Percentiles rank a stretch among this genome's conserved stretches.
Conservation (phyloP, 2,797 vertebrate species). For the Staurois parvus region DNA sequence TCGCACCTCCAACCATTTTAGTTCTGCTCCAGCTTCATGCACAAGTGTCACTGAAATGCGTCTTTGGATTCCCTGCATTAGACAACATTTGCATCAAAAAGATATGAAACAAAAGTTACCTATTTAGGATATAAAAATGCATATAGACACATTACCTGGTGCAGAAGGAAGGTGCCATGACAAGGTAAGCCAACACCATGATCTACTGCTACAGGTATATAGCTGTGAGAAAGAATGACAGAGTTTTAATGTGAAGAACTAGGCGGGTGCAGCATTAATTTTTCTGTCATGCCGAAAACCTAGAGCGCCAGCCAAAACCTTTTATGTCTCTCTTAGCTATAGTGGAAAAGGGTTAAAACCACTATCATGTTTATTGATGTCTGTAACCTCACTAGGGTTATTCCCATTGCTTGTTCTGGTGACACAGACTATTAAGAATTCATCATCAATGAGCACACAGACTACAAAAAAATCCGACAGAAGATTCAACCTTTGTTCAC, state of each 20-base stretch:
- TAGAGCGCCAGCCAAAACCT: too few species aligned
- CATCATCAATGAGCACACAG: too few species aligned
- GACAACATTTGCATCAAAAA: slow-evolving; percentile 17
- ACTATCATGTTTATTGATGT: too few species aligned
- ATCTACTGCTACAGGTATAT: slow-evolving; percentile 94
- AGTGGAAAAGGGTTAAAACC: too few species aligned
- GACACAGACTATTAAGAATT: too few species aligned
- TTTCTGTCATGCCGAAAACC: too few species aligned
- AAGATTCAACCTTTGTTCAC: too few species aligned
- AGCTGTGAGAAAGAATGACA: slow-evolving; percentile 76
- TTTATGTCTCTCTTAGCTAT: too few species aligned
- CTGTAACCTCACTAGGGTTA: too few species aligned
- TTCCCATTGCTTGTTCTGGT: too few species aligned
- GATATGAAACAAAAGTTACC: neutral
- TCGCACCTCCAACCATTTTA: slow-evolving; percentile 93
- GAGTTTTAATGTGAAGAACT: neutral
- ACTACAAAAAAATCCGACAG: too few species aligned
- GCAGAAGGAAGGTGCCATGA: slow-evolving; percentile 93
- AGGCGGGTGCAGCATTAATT: too few species aligned
- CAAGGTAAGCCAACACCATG: slow-evolving; percentile 96
- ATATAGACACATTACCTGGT: slow-evolving; percentile 83
- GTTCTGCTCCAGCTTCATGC: slow-evolving; percentile 90
- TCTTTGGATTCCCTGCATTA: slow-evolving; percentile 91
- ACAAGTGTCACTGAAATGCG: slow-evolving; percentile 92
- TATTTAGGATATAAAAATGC: neutral